Evolutionary conservation across 2,888 invertebrate species (phyloP).

Genomic region (Nomada fabriciana): DNA sequence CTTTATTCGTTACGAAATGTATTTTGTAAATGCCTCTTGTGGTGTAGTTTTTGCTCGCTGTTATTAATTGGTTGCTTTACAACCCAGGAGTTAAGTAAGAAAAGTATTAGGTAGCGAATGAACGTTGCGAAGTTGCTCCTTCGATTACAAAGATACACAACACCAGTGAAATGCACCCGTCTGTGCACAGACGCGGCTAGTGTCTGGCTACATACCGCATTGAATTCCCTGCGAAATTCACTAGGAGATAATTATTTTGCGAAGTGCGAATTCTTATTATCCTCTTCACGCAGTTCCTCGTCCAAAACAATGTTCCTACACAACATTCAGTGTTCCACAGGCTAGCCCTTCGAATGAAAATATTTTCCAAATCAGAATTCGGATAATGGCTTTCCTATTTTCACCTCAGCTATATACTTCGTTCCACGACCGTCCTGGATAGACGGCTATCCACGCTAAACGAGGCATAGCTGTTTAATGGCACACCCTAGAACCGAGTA

Average conservation of each 20-base stretch:
- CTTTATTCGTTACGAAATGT: background rate
- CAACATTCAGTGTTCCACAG: too few species aligned
- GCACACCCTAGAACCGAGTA: slow-evolving; percentile 41
- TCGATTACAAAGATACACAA: background rate
- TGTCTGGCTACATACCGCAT: too few species aligned
- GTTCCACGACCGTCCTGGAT: slow-evolving; percentile 1
- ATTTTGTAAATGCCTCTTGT: background rate
- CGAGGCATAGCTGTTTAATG: slow-evolving; percentile 63
- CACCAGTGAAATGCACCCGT: background rate
- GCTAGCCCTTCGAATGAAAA: too few species aligned
- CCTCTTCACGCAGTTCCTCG: too few species aligned
- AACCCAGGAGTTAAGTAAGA: background rate
- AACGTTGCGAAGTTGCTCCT: too few species aligned
- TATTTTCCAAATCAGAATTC: background rate
- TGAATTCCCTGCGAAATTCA: too few species aligned
- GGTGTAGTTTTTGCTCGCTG: too few species aligned
- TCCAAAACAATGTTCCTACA: too few species aligned
- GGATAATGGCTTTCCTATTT: background rate
- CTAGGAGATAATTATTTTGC: too few species aligned
- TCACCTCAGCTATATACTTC: background rate
- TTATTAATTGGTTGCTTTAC: background rate
- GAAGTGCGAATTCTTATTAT: too few species aligned
- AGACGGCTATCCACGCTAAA: slow-evolving; percentile 54
- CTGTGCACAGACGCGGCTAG: background rate
- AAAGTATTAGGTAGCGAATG: background rate